Evolutionary conservation across 2,797 vertebrate genomes (phyloP), one percentile per base, ranked within the genome.

Genomic region (Hydrophis major): DNA sequence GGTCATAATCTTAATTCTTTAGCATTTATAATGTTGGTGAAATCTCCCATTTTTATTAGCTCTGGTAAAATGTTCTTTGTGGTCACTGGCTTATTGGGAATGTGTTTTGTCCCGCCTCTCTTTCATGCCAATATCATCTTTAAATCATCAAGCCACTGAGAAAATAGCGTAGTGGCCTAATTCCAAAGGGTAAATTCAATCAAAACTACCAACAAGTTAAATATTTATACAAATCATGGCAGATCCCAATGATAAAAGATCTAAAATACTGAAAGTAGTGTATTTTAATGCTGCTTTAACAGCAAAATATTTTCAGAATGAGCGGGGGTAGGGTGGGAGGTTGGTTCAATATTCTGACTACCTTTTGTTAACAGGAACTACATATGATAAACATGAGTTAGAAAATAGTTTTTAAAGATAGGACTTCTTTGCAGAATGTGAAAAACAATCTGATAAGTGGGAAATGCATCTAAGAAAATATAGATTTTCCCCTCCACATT

Each of bases 291-390:
- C 59, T 57, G 37, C 32, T 89, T 92, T 87, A 92, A 59, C 11
- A 37, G 66, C 59, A 50, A 89, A 92, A 89, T n/a, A 60, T 59
- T 89, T 92, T 57, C 87, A 78, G 78, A 57, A 83, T 89, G 55
- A 50, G 16, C 2, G 42, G 42, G 42, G 42, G 42, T 37, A 2
- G 37, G 37, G 2, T 37, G 37, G 42, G 42, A 3, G 42, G 42
- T 42, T 92, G 78, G 86, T 25, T 42, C 61, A 22, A 55, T 56
- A 57, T 87, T 92, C 57, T 88, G 61, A 42, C 42, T 56, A 69
- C 56, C 8, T 57, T 28, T 5, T 32, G 4, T 60, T 92, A 56
- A 42, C 87, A 50, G 50, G 55, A 61, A 16, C n/a, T 60, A 20
- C 20, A 89, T 20, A 89, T 37, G 20, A 89, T 83, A 50, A 59